Conservation (phyloP, 2,797 vertebrate genomes). For the Rhabdophis nuchalis region DNA sequence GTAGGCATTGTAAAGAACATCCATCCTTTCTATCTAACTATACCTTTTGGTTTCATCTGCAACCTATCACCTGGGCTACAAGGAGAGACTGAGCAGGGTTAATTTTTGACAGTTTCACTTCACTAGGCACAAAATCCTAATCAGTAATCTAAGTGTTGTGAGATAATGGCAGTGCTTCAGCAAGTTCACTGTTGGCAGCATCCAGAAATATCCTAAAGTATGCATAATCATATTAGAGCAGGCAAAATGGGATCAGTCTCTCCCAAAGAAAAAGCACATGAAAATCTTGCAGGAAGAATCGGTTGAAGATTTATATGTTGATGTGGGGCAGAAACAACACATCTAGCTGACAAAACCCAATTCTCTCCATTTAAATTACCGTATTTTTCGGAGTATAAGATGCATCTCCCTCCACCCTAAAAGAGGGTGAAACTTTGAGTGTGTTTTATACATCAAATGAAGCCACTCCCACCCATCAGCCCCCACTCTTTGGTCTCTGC, state of each 20-base stretch:
- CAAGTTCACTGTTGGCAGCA: background rate
- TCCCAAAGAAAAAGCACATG: background rate
- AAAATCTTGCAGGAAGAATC: background rate
- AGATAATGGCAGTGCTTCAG: background rate
- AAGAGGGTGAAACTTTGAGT: too few species aligned
- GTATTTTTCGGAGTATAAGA: too few species aligned
- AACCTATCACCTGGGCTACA: background rate
- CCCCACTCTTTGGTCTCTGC: too few species aligned
- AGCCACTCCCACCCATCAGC: too few species aligned
- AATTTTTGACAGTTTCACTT: background rate
- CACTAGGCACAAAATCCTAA: background rate
- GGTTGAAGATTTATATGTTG: background rate
- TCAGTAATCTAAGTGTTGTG: background rate
- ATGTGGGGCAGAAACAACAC: background rate
- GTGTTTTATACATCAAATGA: too few species aligned
- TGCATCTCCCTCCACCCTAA: too few species aligned
- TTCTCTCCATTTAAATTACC: background rate
- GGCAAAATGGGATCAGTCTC: background rate
- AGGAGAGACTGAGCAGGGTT: background rate
- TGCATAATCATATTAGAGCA: background rate
- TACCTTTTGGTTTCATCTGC: background rate
- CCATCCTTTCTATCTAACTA: background rate
- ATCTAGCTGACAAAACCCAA: background rate
- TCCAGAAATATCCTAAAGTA: background rate
- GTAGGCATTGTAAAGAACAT: background rate